phyloP scores from a whole-genome alignment of 2,888 invertebrate species.

The Synergus japonicus region DNA sequence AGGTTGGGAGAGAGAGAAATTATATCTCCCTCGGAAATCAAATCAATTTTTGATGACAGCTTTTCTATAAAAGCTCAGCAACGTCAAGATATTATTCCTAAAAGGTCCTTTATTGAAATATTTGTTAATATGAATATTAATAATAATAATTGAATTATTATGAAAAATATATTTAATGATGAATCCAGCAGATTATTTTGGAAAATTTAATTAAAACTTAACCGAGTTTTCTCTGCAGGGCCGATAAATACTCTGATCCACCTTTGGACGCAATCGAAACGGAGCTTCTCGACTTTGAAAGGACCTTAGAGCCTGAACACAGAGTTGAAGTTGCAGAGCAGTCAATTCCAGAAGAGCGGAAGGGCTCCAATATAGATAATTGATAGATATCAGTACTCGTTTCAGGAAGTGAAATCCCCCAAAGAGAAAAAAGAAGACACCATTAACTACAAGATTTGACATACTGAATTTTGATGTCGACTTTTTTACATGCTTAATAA shows the following conservation, averaged over 20 bases:
- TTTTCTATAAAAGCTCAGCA: background rate
- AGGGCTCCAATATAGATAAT: conserved; percentile 13
- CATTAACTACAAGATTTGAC: no score
- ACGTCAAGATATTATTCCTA: background rate
- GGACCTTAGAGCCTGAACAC: background rate
- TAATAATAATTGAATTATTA: no score
- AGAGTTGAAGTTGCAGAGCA: conserved; percentile 4
- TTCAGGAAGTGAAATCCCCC: background rate
- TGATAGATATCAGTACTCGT: background rate
- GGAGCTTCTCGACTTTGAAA: conserved; percentile 6
- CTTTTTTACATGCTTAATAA: no score
- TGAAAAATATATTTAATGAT: no score
- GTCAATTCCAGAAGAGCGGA: background rate
- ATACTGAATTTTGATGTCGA: no score
- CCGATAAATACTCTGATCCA: background rate
- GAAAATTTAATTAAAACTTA: no score
- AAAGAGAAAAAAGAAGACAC: background rate
- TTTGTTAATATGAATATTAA: no score
- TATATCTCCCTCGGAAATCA: background rate
- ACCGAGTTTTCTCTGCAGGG: background rate
- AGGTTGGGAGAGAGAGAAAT: background rate
- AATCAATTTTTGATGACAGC: conserved; percentile 1
- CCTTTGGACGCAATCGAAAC: conserved; percentile 15
- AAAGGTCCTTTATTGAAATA: no score
- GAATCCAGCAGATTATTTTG: no score